A percentile compares a stretch with the other conserved stretches of the same genome.
Evolutionary conservation across 2,113 vertebrate species (phyloP).

Genomic region (Neolamprologus brichardi): DNA sequence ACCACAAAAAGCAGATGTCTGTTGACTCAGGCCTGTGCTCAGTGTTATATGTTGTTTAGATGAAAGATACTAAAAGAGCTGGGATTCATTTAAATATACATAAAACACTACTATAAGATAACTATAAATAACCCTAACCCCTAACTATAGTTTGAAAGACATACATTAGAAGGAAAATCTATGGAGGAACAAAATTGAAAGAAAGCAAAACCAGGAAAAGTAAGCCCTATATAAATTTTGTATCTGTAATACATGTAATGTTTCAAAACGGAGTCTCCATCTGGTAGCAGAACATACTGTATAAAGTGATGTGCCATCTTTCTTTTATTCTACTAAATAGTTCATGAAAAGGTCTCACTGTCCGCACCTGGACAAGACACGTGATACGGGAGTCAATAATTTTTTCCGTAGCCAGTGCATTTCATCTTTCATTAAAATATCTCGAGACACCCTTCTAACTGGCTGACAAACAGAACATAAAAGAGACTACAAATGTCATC

Average conservation of each 20-base stretch:
- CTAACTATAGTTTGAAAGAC: background rate
- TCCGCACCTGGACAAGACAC: background rate
- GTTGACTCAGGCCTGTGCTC: background rate
- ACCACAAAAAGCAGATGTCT: constrained; percentile 34
- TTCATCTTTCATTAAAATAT: background rate
- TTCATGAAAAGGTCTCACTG: background rate
- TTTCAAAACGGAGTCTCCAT: background rate
- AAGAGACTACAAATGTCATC: background rate
- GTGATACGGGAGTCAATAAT: background rate
- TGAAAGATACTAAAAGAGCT: background rate
- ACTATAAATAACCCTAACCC: background rate
- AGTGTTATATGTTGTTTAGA: background rate
- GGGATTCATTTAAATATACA: background rate
- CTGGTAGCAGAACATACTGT: background rate
- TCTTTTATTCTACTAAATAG: background rate
- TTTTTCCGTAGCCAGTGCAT: background rate
- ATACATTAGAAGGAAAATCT: background rate
- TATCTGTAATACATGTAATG: background rate
- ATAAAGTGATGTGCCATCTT: background rate
- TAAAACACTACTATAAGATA: background rate
- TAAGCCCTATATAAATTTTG: background rate
- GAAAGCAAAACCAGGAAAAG: background rate
- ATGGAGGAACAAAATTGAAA: background rate
- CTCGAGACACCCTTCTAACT: background rate
- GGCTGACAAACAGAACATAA: background rate